phyloP scores from a whole-genome alignment of 1,140 invertebrate species.

The Diprion similis region DNA sequence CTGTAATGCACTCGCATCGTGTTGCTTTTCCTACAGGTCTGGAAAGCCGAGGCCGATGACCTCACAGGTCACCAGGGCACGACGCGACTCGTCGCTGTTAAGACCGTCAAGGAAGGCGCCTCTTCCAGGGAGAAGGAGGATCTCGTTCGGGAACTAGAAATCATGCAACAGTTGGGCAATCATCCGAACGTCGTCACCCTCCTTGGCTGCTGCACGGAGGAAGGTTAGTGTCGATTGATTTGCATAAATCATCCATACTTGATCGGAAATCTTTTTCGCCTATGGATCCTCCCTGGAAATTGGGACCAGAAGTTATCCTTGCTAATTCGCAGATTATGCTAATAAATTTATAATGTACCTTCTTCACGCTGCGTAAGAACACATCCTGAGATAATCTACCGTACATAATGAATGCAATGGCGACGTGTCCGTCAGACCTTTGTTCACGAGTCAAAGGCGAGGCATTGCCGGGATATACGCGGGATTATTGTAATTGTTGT shows the following conservation, averaged over 20 bases:
- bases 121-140: slow-evolving; percentile 80
- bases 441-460: no score
- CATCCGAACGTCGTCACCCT: slow-evolving; percentile 88
- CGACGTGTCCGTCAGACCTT: no score
- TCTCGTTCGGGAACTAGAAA: slow-evolving; percentile 76
- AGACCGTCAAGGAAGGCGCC: slow-evolving; percentile 79
- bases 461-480: no score
- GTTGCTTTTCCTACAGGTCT: slow-evolving; percentile 64
- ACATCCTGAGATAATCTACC: no score
- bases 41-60: slow-evolving; percentile 84
- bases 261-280: not conserved
- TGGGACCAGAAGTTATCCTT: not conserved
- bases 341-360: no score
- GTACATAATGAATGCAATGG: no score
- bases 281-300: not conserved
- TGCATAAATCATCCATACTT: not conserved
- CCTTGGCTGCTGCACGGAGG: slow-evolving; percentile 83
- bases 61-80: slow-evolving; percentile 78
- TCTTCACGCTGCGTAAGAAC: no score
- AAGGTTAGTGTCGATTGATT: slow-evolving; percentile 63
- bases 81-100: slow-evolving; percentile 81
- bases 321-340: no score
- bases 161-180: slow-evolving; percentile 85
- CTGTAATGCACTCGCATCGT: not conserved
- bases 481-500: no score